phyloP scores from a whole-genome alignment of 2,113 vertebrate genomes.

The Galemys pyrenaicus region DNA sequence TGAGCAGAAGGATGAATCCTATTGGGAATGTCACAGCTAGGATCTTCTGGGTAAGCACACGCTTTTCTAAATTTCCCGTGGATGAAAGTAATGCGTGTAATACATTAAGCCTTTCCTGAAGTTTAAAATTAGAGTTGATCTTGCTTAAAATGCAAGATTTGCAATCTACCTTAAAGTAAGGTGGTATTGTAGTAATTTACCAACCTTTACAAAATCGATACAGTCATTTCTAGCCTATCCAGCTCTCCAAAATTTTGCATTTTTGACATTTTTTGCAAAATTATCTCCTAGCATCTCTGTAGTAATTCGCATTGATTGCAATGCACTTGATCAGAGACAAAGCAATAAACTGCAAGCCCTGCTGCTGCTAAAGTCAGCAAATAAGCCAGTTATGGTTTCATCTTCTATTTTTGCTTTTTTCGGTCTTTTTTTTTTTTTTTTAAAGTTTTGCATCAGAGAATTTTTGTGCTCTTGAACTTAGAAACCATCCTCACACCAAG shows the following conservation, averaged over 20 bases:
- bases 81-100: constrained; percentile 56
- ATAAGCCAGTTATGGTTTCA: constrained; percentile 74
- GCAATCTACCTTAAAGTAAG: constrained; percentile 69
- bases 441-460: constrained; percentile 65
- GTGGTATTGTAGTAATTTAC: constrained; percentile 78
- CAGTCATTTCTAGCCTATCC: constrained; percentile 73
- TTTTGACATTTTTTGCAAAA: constrained; percentile 83
- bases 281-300: constrained; percentile 79
- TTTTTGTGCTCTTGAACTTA: constrained; percentile 71
- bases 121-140: constrained; percentile 61
- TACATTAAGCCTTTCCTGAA: constrained; percentile 43
- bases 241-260: constrained; percentile 81
- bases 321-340: constrained; percentile 80
- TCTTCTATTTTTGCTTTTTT: constrained; percentile 76
- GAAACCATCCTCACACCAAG: constrained; percentile 53
- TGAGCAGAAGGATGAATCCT: background rate
- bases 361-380: constrained; percentile 82
- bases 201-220: constrained; percentile 83
- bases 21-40: background rate
- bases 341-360: constrained; percentile 78
- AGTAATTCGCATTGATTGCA: constrained; percentile 85
- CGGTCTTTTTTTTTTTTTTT: constrained; percentile 8
- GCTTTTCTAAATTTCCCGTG: constrained; percentile 51
- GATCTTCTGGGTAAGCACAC: constrained; percentile 13
- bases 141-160: constrained; percentile 73